phyloP scores from a whole-genome alignment of 2,797 vertebrate genomes.

The Falco biarmicus region DNA sequence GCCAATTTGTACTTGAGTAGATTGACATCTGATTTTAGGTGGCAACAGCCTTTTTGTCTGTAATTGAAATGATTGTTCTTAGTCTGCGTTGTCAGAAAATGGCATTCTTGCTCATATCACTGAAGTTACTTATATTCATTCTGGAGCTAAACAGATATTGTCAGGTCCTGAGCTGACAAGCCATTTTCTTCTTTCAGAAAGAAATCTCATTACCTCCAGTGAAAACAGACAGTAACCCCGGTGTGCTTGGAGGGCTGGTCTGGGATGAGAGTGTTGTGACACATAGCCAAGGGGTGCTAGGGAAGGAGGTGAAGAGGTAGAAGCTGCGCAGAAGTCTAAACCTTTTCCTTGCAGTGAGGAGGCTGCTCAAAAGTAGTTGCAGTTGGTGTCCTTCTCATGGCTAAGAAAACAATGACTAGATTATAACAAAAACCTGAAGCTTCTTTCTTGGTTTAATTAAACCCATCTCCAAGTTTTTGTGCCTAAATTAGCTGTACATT shows the following conservation, averaged over 20 bases:
- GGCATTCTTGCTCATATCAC: not conserved
- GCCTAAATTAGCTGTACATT: not conserved
- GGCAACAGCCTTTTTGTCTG: not conserved
- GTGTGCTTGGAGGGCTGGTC: not conserved
- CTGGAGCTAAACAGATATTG: constrained; percentile 30
- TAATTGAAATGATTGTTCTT: constrained; percentile 57
- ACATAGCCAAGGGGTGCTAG: not conserved
- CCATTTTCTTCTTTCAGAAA: not conserved
- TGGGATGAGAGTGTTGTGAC: accelerated
- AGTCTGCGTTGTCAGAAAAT: constrained; percentile 6
- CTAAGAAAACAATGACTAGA: not conserved
- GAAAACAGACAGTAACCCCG: not conserved
- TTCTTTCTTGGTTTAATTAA: not conserved
- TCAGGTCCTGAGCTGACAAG: constrained; percentile 11
- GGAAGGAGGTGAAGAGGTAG: not conserved
- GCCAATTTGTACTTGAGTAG: constrained; percentile 18
- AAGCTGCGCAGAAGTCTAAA: not conserved
- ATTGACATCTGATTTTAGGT: constrained; percentile 8
- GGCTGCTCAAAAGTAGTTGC: not conserved
- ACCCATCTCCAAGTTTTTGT: not conserved
- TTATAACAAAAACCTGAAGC: not conserved
- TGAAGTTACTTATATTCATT: constrained; percentile 7
- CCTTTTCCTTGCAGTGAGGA: not conserved
- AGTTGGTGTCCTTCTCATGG: not conserved
- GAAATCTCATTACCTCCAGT: not conserved